Evolutionary conservation across 1,140 invertebrate species (phyloP).

Genomic region (Lasioglossum albipes): DNA sequence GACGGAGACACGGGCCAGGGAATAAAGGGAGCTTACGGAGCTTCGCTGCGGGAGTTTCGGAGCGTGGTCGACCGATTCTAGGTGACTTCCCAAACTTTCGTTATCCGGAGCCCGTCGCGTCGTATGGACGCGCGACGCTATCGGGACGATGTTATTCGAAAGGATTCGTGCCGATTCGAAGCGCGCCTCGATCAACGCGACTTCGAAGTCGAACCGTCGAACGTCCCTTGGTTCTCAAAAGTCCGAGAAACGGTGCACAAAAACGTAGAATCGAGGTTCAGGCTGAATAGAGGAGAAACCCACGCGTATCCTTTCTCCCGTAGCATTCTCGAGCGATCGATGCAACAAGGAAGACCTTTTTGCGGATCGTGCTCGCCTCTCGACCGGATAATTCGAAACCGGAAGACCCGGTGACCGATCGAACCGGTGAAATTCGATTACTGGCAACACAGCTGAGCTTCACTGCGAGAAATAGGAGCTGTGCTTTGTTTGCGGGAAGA

Average conservation of each 20-base stretch:
- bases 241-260: no score
- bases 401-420: constrained; percentile 50
- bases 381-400: constrained; percentile 66
- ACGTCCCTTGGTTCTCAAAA: no score
- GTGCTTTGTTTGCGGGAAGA: no score
- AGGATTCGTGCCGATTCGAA: background rate
- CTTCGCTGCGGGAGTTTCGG: constrained; percentile 34
- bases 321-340: no score
- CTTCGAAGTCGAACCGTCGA: background rate
- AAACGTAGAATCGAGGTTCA: no score
- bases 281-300: no score
- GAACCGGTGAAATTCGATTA: constrained; percentile 73
- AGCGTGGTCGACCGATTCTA: constrained; percentile 1
- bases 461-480: no score
- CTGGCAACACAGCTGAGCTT: constrained; percentile 52
- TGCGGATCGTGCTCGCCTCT: no score
- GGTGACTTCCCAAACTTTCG: background rate
- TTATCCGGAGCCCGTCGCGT: background rate
- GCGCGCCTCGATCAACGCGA: background rate
- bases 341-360: no score
- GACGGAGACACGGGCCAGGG: constrained; percentile 67
- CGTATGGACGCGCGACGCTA: background rate
- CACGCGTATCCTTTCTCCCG: no score
- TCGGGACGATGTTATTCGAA: background rate
- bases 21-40: constrained; percentile 69